Evolutionary conservation across 2,888 invertebrate genomes (phyloP).

Genomic region (Orchesellides sinensis): DNA sequence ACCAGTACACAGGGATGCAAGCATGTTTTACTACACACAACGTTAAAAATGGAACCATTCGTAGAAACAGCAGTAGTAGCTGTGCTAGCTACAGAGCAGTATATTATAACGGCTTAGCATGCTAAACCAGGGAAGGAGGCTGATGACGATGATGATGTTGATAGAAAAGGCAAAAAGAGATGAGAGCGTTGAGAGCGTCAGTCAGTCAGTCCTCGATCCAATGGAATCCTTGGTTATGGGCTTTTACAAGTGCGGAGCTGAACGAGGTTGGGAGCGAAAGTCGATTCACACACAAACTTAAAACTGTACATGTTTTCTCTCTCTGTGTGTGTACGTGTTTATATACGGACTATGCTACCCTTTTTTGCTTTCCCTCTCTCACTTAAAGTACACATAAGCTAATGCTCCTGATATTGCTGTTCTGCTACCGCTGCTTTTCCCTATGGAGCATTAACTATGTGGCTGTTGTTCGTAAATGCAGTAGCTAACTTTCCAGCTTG

Average conservation of each 20-base stretch:
- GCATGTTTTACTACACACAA: background rate
- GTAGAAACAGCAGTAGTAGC: conserved; percentile 22
- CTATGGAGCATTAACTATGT: conserved; percentile 62
- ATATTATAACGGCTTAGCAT: conserved; percentile 17
- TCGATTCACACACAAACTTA: conserved; percentile 32
- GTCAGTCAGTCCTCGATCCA: conserved; percentile 46
- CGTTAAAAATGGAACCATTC: background rate
- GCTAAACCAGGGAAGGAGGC: conserved; percentile 39
- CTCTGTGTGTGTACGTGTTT: too few species aligned
- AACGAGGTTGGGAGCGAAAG: conserved; percentile 30
- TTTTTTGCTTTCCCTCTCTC: conserved; percentile 18
- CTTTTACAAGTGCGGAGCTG: conserved; percentile 53
- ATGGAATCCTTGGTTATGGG: conserved; percentile 63
- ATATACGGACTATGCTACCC: too few species aligned
- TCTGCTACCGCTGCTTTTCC: conserved; percentile 45
- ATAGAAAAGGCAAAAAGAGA: conserved; percentile 50
- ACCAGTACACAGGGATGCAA: background rate
- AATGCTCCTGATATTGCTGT: conserved; percentile 39
- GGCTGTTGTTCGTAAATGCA: conserved; percentile 57
- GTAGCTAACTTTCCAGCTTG: conserved; percentile 46
- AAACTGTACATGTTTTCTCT: conserved; percentile 11
- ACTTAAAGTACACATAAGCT: conserved; percentile 8
- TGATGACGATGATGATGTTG: conserved; percentile 46
- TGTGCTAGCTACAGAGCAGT: conserved; percentile 6
- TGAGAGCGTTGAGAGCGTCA: conserved; percentile 54